Evolutionary conservation across 2,113 vertebrate genomes (phyloP), one percentile per base, ranked within the genome.

Genomic region (Nothoprocta perdicaria): DNA sequence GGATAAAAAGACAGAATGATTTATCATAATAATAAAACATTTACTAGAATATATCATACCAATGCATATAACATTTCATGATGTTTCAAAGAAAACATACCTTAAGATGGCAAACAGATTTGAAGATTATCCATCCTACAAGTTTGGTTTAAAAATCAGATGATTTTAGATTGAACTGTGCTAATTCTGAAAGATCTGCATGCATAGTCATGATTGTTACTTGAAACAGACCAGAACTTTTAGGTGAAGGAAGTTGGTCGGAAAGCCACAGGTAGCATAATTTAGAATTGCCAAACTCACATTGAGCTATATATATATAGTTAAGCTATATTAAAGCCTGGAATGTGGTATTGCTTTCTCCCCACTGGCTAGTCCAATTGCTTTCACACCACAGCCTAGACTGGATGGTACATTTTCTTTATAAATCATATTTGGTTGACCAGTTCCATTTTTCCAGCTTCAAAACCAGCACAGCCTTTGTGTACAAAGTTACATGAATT

Each of bases 321-420:
- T 48, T 23, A 23, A 87, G 68, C n/a, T 87, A 85, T 87, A 83
- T 80, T 73, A 77, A 89, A 89, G 82, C 50, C 45, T 88, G 21
- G 27, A 41, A 19, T 85, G 65, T 31, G 85, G 50, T 24, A 9
- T 85, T 91, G 55, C 65, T 14, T 93, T 71, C 22, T 83, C 85
- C 72, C 68, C 75, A 80, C 71, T 67, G 76, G 65, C 46, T 78
- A 87, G 68, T 89, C 82, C 76, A 67, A 18, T 77, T 91, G 75
- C 72, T 91, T 91, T 92, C 69, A 72, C 43, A 65, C 2, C 6
- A 60, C 60, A 67, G 17, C 74, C 71, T 48, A 60, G 77, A 85
- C 27, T 61, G 71, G 46, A 19, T 89, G 75, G 63, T 2, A 0
- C 74, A 92, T 91, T 89, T 65, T 85, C 63, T 80, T 83, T 82